phyloP scores from a whole-genome alignment of 30 jellyfish, hydroid and myxozoan genomes.

The Aurelia coerulea region DNA sequence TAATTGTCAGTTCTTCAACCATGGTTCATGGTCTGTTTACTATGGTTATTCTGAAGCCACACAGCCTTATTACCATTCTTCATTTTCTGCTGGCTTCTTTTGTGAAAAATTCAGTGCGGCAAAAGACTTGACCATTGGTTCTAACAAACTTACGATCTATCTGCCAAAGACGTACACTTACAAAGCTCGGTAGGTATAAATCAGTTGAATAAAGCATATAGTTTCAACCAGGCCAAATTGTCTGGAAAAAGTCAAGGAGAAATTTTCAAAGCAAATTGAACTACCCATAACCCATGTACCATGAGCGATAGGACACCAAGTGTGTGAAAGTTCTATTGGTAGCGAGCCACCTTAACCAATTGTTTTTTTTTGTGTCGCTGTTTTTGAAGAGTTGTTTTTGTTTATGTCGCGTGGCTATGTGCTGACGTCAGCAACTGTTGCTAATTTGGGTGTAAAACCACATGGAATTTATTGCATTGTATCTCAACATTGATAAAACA shows the following conservation, averaged over 20 bases:
- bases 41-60: constrained; percentile 5
- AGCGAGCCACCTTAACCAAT: too few relatives aligned
- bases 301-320: too few relatives aligned
- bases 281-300: too few relatives aligned
- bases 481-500: too few relatives aligned
- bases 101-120: constrained; percentile 49
- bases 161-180: constrained; percentile 42
- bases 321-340: too few relatives aligned
- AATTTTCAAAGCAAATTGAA: not conserved
- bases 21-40: constrained; percentile 29
- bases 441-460: too few relatives aligned
- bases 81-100: constrained; percentile 48
- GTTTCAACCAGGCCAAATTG: not conserved
- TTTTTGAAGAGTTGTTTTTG: too few relatives aligned
- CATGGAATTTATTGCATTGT: too few relatives aligned
- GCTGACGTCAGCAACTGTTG: too few relatives aligned
- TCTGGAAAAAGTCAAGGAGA: not conserved
- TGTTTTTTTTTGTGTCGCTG: too few relatives aligned
- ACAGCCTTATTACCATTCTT: constrained; percentile 13
- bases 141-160: constrained; percentile 23
- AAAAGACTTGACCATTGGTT: constrained; percentile 47
- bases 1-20: constrained; percentile 46
- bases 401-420: too few relatives aligned
- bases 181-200: constrained; percentile 26
- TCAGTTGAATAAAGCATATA: not conserved